Conservation (phyloP, 1,140 invertebrate genomes). For the Saxidomus purpurata region DNA sequence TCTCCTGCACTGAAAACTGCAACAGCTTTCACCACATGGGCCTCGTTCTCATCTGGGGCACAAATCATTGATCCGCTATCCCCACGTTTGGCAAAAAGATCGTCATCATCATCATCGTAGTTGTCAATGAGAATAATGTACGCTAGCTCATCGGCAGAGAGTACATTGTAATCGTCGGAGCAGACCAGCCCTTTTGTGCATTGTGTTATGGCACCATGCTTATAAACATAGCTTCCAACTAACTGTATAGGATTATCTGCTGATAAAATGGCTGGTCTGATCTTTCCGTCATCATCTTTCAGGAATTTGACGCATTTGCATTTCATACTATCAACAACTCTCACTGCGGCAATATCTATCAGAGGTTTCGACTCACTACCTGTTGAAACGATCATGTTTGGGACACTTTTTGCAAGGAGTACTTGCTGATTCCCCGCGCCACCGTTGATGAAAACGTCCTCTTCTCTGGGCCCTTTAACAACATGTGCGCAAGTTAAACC, state of each 20-base stretch:
- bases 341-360: constrained; percentile 6
- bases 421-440: no score
- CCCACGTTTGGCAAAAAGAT: background rate
- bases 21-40: background rate
- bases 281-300: background rate
- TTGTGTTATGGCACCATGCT: background rate
- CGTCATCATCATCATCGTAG: background rate
- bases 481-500: constrained; percentile 14
- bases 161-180: background rate
- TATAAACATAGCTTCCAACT: background rate
- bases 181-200: background rate
- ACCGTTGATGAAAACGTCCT: background rate
- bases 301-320: background rate
- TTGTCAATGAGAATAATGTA: background rate
- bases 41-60: background rate
- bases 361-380: background rate
- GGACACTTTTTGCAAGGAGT: background rate
- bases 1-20: background rate
- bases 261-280: background rate
- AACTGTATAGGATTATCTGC: background rate
- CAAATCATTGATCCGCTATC: background rate
- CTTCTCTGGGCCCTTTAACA: background rate
- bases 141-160: background rate
- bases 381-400: background rate
- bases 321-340: background rate